Evolutionary conservation across 2,113 vertebrate species (phyloP).

Genomic region (Paramormyrops kingsleyae): DNA sequence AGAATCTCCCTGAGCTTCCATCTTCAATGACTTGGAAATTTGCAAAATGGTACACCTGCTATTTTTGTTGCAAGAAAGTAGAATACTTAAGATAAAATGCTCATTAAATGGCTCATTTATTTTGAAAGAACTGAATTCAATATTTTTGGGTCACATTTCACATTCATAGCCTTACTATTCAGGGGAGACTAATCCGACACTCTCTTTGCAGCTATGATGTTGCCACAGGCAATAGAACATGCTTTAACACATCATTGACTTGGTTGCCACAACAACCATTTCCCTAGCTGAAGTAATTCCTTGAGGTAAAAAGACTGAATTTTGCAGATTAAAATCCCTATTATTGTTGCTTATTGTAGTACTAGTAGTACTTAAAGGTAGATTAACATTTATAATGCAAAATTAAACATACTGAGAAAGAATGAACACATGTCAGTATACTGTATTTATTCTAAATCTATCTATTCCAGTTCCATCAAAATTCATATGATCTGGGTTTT

Average conservation of each 20-base stretch:
- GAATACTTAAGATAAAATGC: background rate
- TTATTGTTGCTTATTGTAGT: background rate
- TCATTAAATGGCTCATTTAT: background rate
- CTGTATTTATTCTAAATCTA: background rate
- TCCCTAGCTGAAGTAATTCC: background rate
- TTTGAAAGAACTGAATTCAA: background rate
- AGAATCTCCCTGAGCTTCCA: background rate
- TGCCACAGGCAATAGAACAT: background rate
- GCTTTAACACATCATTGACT: background rate
- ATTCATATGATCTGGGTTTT: background rate
- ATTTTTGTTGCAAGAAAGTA: background rate
- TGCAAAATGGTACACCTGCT: background rate
- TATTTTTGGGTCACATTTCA: constrained; percentile 1
- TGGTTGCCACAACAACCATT: background rate
- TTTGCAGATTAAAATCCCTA: background rate
- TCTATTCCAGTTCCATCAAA: background rate
- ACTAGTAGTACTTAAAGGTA: background rate
- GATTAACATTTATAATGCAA: background rate
- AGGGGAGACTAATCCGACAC: background rate
- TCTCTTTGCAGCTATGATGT: background rate
- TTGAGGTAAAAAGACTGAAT: background rate
- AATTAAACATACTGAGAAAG: background rate
- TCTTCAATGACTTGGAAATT: background rate
- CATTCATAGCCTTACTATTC: background rate
- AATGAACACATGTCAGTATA: background rate